Evolutionary conservation across 2,888 invertebrate species (phyloP).

Genomic region (Cotesia congregata): DNA sequence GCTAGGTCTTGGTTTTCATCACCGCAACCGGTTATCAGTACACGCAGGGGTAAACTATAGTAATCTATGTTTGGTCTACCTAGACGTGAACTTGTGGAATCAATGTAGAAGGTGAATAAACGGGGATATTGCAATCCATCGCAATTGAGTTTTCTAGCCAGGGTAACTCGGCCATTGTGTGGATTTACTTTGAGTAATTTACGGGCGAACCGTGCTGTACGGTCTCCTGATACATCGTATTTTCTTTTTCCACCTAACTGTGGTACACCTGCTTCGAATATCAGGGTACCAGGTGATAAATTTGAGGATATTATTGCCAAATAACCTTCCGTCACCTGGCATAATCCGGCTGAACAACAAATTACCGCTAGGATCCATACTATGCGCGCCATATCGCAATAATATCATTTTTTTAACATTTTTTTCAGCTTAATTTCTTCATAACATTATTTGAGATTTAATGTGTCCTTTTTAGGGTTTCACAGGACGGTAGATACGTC

Average conservation of each 20-base stretch:
- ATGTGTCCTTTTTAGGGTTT: neutral
- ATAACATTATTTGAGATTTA: neutral
- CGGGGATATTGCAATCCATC: constrained; percentile 87
- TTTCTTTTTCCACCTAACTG: constrained; percentile 83
- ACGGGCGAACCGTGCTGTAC: constrained; percentile 87
- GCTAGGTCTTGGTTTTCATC: constrained; percentile 76
- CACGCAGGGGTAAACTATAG: constrained; percentile 83
- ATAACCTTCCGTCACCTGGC: constrained; percentile 58
- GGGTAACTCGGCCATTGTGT: constrained; percentile 81
- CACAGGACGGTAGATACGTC: constrained; percentile 14
- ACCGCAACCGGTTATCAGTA: constrained; percentile 83
- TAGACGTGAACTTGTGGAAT: constrained; percentile 85
- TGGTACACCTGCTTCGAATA: constrained; percentile 86
- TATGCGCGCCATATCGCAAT: constrained; percentile 59
- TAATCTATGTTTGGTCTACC: constrained; percentile 81
- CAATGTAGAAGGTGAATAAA: constrained; percentile 88
- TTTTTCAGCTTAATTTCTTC: neutral
- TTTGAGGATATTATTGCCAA: constrained; percentile 66
- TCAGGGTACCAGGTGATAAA: constrained; percentile 76
- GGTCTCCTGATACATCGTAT: constrained; percentile 84
- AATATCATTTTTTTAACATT: constrained; percentile 25
- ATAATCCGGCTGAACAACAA: constrained; percentile 50
- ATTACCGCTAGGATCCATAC: constrained; percentile 56
- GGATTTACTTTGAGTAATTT: constrained; percentile 83
- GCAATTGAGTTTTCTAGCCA: constrained; percentile 81